phyloP scores from a whole-genome alignment of 2,888 invertebrate species.

The Junonia oenone region DNA sequence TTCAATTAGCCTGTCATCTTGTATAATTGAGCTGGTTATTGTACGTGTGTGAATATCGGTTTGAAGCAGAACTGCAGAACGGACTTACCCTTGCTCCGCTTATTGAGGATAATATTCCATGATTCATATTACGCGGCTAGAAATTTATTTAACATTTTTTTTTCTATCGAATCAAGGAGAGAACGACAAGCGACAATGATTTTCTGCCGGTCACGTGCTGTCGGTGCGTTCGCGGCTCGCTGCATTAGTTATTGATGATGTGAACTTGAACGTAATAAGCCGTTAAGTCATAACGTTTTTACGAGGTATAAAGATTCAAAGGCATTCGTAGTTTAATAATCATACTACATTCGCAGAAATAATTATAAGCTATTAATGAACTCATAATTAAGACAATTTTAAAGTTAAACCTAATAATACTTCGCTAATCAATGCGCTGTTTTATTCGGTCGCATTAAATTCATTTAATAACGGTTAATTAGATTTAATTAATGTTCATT shows the following conservation, averaged over 20 bases:
- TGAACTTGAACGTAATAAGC: constrained; percentile 33
- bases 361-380: background rate
- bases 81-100: constrained; percentile 17
- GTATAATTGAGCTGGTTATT: constrained; percentile 26
- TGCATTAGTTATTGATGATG: constrained; percentile 32
- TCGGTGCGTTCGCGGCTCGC: constrained; percentile 37
- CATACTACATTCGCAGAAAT: background rate
- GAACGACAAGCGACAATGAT: constrained; percentile 39
- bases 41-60: constrained; percentile 38
- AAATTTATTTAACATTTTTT: constrained; percentile 24
- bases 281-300: constrained; percentile 26
- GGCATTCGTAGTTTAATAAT: background rate
- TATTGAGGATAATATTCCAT: constrained; percentile 15
- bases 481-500: background rate
- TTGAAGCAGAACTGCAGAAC: constrained; percentile 1
- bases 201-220: constrained; percentile 52
- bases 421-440: background rate
- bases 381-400: background rate
- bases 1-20: constrained; percentile 53
- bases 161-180: constrained; percentile 46
- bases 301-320: background rate
- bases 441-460: background rate
- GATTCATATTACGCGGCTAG: background rate
- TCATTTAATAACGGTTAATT: background rate
- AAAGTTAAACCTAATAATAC: background rate